Percentiles rank a stretch among this genome's conserved stretches.
These are phyloP conservation scores for Triplophysa bombifrons DNA, from an alignment of 2,797 vertebrate genomes.

Conservation along the genomic window DNA sequence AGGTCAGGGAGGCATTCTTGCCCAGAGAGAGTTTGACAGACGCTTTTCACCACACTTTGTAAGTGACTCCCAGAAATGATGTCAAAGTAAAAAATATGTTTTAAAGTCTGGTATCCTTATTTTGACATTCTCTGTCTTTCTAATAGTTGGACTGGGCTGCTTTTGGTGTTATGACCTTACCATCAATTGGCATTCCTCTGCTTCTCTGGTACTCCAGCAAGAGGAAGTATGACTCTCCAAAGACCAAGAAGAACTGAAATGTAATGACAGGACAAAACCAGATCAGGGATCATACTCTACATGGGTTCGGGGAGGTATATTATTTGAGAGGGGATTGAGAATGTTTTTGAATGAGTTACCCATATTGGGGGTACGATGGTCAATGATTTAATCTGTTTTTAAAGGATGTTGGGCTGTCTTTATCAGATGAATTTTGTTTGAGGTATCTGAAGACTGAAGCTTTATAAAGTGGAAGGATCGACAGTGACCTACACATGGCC, in stretches of 20 bases:
- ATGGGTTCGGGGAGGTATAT: neutral
- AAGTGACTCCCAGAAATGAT: conserved; percentile 63
- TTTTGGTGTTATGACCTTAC: conserved; percentile 95
- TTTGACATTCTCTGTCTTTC: neutral
- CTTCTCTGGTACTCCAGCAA: conserved; percentile 98
- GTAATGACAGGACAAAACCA: neutral
- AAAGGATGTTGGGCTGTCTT: neutral
- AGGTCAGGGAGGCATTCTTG: conserved; percentile 93
- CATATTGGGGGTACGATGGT: conserved; percentile 71
- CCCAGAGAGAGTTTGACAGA: conserved; percentile 93
- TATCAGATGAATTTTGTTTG: neutral
- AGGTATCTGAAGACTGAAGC: neutral
- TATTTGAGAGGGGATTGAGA: neutral
- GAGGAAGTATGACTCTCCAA: conserved; percentile 92
- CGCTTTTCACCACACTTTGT: conserved; percentile 97
- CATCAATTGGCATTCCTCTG: conserved; percentile 94
- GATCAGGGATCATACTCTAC: conserved; percentile 10
- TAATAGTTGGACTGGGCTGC: conserved; percentile 94
- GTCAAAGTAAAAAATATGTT: neutral
- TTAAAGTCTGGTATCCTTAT: neutral
- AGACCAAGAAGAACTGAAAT: conserved; percentile 90
- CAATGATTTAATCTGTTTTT: conserved; percentile 48
- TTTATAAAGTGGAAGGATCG: neutral
- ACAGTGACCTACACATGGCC: neutral
- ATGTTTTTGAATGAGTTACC: conserved; percentile 58